Conservation (phyloP, 2,113 vertebrate genomes). For the Globicephala melas region DNA sequence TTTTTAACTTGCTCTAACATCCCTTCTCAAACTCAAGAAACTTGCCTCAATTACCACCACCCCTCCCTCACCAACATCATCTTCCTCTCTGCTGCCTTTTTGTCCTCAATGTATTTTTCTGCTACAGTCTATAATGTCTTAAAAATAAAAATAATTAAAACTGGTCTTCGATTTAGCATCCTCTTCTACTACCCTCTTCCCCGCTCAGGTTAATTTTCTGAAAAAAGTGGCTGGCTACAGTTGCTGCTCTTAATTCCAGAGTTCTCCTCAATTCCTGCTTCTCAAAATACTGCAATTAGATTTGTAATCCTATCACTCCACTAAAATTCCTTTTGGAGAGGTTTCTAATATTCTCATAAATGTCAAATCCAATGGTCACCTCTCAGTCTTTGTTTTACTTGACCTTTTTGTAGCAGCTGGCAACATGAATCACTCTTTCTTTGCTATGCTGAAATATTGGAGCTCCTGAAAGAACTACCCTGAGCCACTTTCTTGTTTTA, state of each 20-base stretch:
- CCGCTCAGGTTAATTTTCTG: background rate
- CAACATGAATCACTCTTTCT: background rate
- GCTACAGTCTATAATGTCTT: background rate
- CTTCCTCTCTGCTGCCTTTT: background rate
- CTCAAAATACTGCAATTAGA: constrained; percentile 27
- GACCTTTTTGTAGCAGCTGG: background rate
- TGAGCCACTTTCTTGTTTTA: background rate
- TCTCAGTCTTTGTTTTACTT: constrained; percentile 32
- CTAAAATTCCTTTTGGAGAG: constrained; percentile 24
- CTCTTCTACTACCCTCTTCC: background rate
- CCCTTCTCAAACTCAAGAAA: background rate
- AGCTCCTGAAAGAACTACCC: background rate
- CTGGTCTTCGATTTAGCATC: background rate
- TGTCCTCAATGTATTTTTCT: background rate
- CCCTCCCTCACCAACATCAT: background rate
- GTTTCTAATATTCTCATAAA: background rate
- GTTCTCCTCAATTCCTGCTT: background rate
- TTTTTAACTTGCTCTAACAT: background rate
- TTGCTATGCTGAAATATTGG: background rate
- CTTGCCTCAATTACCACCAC: background rate
- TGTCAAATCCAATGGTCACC: background rate
- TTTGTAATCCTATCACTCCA: background rate
- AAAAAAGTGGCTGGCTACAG: background rate
- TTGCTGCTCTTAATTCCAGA: background rate
- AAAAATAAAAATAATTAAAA: background rate